These are phyloP conservation scores for Cheilosia soror DNA, from an alignment of 2,888 invertebrate genomes.

Conservation along the genomic window DNA sequence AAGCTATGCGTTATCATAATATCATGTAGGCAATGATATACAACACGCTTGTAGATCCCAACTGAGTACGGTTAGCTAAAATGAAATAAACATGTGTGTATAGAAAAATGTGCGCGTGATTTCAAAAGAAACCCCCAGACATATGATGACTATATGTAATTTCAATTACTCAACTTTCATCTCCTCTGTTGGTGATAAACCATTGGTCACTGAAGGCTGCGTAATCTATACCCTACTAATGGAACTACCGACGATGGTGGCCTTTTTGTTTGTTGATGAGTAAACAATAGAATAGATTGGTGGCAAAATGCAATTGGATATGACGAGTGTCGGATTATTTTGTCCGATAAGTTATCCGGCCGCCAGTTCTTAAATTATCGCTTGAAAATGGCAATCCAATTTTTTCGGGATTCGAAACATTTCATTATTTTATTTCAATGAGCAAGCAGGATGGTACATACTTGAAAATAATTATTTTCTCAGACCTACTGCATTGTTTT, in stretches of 20 bases:
- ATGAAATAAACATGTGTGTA: neutral
- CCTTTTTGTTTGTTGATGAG: neutral
- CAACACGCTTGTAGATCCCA: neutral
- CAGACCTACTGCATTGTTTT: no score
- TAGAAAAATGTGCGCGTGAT: neutral
- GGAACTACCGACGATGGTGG: neutral
- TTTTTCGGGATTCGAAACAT: no score
- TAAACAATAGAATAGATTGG: neutral
- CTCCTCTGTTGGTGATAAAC: neutral
- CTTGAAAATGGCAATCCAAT: no score
- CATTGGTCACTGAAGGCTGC: neutral
- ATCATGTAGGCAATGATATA: neutral
- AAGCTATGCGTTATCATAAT: constrained; percentile 1
- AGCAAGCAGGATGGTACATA: no score
- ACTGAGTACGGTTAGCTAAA: neutral
- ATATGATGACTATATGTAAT: neutral
- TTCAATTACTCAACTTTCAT: constrained; percentile 16
- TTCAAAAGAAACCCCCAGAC: neutral
- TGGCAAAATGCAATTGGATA: neutral
- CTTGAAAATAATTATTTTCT: no score
- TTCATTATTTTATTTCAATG: no score
- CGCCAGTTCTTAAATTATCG: neutral
- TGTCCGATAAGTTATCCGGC: no score
- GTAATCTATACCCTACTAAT: neutral
- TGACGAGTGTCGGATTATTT: neutral